A percentile compares a stretch with the other conserved stretches of the same genome.
phyloP scores from a whole-genome alignment of 2,888 invertebrate species.

The Harpagoxenus sublaevis region DNA sequence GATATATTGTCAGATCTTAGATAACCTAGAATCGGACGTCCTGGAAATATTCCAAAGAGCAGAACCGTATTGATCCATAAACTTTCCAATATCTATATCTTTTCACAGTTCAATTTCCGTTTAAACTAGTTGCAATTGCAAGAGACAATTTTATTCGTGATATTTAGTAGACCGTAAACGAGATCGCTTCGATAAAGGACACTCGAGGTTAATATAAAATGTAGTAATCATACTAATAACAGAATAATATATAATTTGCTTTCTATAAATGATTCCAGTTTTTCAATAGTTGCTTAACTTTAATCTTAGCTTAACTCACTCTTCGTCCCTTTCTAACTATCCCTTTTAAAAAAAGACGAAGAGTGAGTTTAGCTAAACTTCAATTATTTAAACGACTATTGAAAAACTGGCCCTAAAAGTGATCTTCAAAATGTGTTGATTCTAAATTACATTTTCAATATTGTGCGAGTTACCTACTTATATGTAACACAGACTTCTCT shows the following conservation, averaged over 20 bases:
- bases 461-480: no score
- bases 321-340: no score
- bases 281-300: no score
- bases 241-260: slow-evolving; percentile 2
- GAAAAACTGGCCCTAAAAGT: neutral
- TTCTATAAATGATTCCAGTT: neutral
- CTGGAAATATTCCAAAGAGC: slow-evolving; percentile 28
- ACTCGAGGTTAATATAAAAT: neutral
- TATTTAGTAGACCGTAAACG: slow-evolving; percentile 17
- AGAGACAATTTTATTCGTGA: neutral
- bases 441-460: neutral
- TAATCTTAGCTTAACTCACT: no score
- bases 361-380: no score
- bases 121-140: slow-evolving; percentile 5
- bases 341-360: no score
- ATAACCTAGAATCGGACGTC: slow-evolving; percentile 60
- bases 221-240: neutral
- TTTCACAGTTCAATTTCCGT: slow-evolving; percentile 10
- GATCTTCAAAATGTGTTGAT: neutral
- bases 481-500: neutral
- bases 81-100: slow-evolving; percentile 12
- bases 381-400: no score
- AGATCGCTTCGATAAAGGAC: neutral
- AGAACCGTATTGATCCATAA: slow-evolving; percentile 22
- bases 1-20: slow-evolving; percentile 48